Percentiles rank a stretch among this genome's conserved stretches.
Conservation (phyloP, 2,797 vertebrate species). For the Prunella strophiata region DNA sequence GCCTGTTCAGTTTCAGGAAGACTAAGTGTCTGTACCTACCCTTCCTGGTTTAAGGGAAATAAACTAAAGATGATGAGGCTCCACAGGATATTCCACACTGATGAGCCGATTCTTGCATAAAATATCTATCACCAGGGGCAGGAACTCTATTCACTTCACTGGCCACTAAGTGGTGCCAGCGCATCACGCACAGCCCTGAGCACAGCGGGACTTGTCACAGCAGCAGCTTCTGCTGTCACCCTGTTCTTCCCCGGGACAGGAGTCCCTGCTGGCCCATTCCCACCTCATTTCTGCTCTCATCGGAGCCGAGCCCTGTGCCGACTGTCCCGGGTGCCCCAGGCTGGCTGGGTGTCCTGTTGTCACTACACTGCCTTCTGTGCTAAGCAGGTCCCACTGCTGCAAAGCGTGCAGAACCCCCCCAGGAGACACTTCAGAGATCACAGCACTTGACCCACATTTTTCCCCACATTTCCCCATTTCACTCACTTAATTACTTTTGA, state of each 20-base stretch:
- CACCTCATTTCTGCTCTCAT: background rate
- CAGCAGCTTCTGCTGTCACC: background rate
- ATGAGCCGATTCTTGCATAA: rapidly evolving
- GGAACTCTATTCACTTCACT: background rate
- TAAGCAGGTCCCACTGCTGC: background rate
- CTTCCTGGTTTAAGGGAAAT: background rate
- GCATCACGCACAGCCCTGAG: background rate
- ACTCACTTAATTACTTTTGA: background rate
- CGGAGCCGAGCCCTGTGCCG: background rate
- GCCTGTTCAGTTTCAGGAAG: background rate
- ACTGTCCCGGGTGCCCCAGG: background rate
- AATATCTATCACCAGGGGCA: background rate
- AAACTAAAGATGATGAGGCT: background rate
- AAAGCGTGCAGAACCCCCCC: background rate
- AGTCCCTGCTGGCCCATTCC: background rate
- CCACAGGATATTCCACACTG: background rate
- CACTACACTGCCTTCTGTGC: background rate
- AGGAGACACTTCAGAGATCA: background rate
- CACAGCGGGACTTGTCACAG: rapidly evolving
- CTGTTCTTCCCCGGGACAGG: background rate
- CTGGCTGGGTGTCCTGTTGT: background rate
- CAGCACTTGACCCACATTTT: background rate
- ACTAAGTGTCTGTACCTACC: background rate
- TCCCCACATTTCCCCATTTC: background rate
- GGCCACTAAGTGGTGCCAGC: slow-evolving; percentile 59